These are phyloP conservation scores for Nephrotoma flavescens DNA, from an alignment of 2,888 invertebrate genomes.

Conservation along the genomic window DNA sequence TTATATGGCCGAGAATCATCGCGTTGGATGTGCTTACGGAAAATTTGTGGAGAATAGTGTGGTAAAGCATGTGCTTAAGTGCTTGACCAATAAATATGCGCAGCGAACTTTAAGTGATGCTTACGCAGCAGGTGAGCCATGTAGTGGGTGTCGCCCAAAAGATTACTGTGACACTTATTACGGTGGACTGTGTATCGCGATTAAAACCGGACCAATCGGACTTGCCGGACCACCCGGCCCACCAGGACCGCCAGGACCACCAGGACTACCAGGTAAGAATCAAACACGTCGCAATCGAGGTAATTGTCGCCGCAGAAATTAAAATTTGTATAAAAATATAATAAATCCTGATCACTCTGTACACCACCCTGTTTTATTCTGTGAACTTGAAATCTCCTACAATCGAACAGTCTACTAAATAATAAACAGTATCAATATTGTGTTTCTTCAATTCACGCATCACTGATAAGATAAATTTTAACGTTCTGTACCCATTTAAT, in stretches of 20 bases:
- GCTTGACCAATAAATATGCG: background rate
- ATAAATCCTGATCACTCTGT: background rate
- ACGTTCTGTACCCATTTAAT: background rate
- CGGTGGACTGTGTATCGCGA: background rate
- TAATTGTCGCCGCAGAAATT: background rate
- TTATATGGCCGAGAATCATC: background rate
- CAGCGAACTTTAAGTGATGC: background rate
- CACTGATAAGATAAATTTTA: background rate
- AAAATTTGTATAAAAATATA: background rate
- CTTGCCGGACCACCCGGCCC: background rate
- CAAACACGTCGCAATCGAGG: background rate
- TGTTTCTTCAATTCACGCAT: too few relatives aligned
- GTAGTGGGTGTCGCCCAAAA: background rate
- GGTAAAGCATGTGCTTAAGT: background rate
- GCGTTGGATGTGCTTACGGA: background rate
- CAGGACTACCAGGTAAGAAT: background rate
- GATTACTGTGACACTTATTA: background rate
- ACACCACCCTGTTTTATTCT: background rate
- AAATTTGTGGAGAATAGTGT: background rate
- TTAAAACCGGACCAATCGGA: background rate
- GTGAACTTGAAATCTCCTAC: background rate
- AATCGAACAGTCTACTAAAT: background rate
- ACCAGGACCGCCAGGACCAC: conserved; percentile 1
- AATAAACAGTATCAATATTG: too few relatives aligned
- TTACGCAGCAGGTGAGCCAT: background rate